Evolutionary conservation across 1,140 invertebrate genomes (phyloP), one percentile per base, ranked within the genome.

Genomic region (Apocrypta bakeri): DNA sequence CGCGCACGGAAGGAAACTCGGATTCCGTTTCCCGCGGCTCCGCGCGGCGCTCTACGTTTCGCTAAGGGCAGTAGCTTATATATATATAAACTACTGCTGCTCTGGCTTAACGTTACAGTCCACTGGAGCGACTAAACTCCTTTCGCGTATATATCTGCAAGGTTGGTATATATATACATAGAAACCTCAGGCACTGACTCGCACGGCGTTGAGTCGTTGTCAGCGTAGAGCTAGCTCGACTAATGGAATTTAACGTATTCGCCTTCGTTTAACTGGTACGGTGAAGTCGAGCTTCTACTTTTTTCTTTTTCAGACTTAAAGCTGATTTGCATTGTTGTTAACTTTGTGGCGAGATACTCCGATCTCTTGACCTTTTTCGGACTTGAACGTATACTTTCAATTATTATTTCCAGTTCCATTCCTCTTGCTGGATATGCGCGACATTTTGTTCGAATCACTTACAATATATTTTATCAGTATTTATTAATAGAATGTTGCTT

Each of bases 61-160:
- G n/a, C 42, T 48, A 37, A 48, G 42, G 42, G 42, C 21, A n/a
- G 21, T 48, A 48, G 17, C 48, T 56, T 56, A 56, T 56, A n/a
- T 56, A 56, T 56, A 56, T 7, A 3, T n/a, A 56, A 21, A 56
- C 29, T 64, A 1, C 37, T 31, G 40, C 21, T 24, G 56, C 31
- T 33, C 86, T 88, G 88, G 84, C 85, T 90, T 85, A 87, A 90
- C 48, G 90, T 91, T 92, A 91, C 89, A 91, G 89, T 88, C 88
- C 90, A 91, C 85, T 87, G 89, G 87, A 92, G 90, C 90, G 88
- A 81, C 87, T 91, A 90, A 92, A 91, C 87, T 90, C 86, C 87
- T 87, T 87, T 86, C 12, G 64, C 63, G 29, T 56, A 17, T 56
- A 4, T 48, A 11, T 48, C 21, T 37, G 33, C 48, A 33, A 24